Base-by-base conservation (phyloP, 92 coral and sea anemone species). In the Epizoanthus illoricatus region DNA sequence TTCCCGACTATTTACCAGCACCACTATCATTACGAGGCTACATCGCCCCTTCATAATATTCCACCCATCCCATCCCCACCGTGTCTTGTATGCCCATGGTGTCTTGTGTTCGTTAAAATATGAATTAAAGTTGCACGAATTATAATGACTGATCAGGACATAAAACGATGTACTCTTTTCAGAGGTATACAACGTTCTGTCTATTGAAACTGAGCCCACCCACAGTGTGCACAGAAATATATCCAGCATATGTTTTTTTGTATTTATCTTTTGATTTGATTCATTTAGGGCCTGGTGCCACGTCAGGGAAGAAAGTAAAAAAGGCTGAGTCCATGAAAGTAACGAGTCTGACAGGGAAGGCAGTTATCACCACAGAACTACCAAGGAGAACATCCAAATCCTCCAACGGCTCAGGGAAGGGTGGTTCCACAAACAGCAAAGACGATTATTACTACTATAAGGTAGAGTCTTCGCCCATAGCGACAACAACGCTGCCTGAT, bases 241-340 rank as follows among this genome's bases (percentile, higher is more conserved):
- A 45, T 45, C 6, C 49, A 45, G 9, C 7, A 4, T 23, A 3
- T 21, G 23, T 43, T 8, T 81, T 80, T 69, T 24, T 41, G 16
- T 43, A 5, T 24, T 2, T 3, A 19, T 43, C 61, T 64, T 20
- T 15, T 20, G 15, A 43, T n/a, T 65, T 42, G 9, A 8, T 66
- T 24, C 65, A 42, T 21, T 23, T 40, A 93, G 99, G 98, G 16
- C 99, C 99, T n/a, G 99, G 99, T 47, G 90, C 99, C 13, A 79
- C 86, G 39, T 67, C 79, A 19, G 90, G 92, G 52, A 88, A 85
- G 67, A 86, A 87, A 60, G 92, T 93, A 15, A 93, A 92, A 63
- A 97, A 97, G 52, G 87, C 89, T 20, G 99, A 97, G 65, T 97
- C 99, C 0, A 91, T 97, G 93, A 93, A 93, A 56, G 98, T 93